A percentile compares a stretch with the other conserved stretches of the same genome.
Evolutionary conservation across 2,113 vertebrate species (phyloP).

Genomic region (Grantiella picta): DNA sequence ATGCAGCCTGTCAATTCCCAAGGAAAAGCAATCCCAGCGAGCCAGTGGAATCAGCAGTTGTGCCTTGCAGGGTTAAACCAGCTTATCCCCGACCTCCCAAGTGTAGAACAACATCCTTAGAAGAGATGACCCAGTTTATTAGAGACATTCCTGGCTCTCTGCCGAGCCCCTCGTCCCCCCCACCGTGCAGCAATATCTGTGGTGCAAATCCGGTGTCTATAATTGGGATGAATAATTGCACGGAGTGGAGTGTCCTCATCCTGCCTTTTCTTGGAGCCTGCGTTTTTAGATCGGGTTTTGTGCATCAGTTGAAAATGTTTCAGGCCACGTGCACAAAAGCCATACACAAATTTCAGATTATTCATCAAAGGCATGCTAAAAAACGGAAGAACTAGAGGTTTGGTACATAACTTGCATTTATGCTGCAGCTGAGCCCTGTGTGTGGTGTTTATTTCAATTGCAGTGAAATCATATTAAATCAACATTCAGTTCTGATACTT

Average conservation of each 20-base stretch:
- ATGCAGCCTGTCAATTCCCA: background rate
- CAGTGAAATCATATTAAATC: background rate
- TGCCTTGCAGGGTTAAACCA: background rate
- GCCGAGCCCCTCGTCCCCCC: background rate
- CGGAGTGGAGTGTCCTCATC: background rate
- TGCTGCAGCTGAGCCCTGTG: background rate
- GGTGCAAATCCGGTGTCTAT: conserved; percentile 8
- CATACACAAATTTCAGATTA: background rate
- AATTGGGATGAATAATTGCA: conserved; percentile 32
- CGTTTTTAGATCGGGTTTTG: background rate
- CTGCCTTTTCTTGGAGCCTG: background rate
- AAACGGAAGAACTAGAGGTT: background rate
- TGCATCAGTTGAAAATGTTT: background rate
- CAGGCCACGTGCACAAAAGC: background rate
- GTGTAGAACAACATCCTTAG: conserved; percentile 17
- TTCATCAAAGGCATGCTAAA: background rate
- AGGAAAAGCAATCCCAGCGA: background rate
- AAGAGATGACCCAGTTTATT: conserved; percentile 51
- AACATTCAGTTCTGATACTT: background rate
- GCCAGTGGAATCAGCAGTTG: background rate
- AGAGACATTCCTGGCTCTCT: background rate
- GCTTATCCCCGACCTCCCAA: conserved; percentile 30
- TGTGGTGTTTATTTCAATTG: background rate
- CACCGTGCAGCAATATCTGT: background rate
- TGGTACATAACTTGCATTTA: background rate